Evolutionary conservation across 2,888 invertebrate species (phyloP), one percentile per base, ranked within the genome.

Genomic region (Sarcophaga variegata): DNA sequence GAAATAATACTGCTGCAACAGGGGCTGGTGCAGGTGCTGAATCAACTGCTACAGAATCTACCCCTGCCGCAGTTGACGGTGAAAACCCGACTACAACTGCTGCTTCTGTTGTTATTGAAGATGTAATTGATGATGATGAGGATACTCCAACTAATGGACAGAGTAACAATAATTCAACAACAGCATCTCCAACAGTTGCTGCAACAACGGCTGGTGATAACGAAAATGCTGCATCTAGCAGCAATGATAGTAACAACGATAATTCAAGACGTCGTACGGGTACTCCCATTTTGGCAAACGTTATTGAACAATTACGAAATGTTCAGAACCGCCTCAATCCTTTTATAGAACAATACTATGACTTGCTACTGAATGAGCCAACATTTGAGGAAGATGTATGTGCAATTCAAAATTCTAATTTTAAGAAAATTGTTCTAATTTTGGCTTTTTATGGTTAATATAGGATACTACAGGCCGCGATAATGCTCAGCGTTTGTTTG

Each of bases 401-500:
- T 86, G n/a, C 10, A 64, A 8, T 22, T 54, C 17, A 4, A 8
- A 2, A 25, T 17, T 70, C 12, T 54, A 3, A 10, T 59, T 67
- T 62, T n/a, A 71, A 67, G 6, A 49, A 49, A 25, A 17, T 54
- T 54, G 54, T 54, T 6, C 17, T 17, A 8, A 54, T 20, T 22
- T 75, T 60, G 8, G 5, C 74, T 45, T 83, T 64, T 62, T 4
- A 17, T 54, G 37, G 0, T 54, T 54, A 69, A 54, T 72, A 66
- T 72, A 91, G 91, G 93, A 94, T 64, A 92, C 94, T 83, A 94
- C 94, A 75, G 93, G 94, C 0, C 93, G 93, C 5, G 93, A 94
- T 69, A 94, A 94, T 87, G 94, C 95, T 4, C 97, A 97, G 92
- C 95, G 95, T 17, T 94, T 96, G 63, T 96, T 96, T 88, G 96